A percentile compares a stretch with the other conserved stretches of the same genome.
phyloP scores from a whole-genome alignment of 2,113 vertebrate species.

The Tympanuchus pallidicinctus region DNA sequence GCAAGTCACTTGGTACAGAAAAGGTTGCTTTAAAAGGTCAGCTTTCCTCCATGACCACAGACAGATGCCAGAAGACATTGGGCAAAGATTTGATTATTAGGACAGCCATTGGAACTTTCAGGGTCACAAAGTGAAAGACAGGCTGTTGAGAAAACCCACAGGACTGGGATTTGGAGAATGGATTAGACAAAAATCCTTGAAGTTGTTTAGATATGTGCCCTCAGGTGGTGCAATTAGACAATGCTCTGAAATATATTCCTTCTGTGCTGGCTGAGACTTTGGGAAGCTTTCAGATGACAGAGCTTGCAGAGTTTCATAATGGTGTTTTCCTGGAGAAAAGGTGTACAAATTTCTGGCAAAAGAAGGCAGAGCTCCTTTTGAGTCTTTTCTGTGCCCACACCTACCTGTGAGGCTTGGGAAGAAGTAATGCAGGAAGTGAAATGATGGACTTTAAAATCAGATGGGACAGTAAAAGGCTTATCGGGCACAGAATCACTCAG shows the following conservation, averaged over 20 bases:
- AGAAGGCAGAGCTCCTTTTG: not conserved
- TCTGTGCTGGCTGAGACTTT: not conserved
- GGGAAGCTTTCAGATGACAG: not conserved
- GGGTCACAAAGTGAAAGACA: not conserved
- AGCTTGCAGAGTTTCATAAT: not conserved
- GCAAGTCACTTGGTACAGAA: not conserved
- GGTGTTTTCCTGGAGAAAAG: not conserved
- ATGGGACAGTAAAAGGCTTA: not conserved
- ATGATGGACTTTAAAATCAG: not conserved
- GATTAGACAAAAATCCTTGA: not conserved
- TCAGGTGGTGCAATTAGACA: not conserved
- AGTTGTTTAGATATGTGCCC: not conserved
- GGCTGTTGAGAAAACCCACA: not conserved
- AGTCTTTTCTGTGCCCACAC: not conserved
- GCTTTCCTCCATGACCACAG: not conserved
- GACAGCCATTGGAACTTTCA: not conserved
- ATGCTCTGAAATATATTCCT: not conserved
- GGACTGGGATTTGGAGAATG: conserved; percentile 8
- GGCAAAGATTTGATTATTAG: not conserved
- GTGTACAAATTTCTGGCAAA: not conserved
- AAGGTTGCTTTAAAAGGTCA: not conserved
- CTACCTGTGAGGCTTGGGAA: not conserved
- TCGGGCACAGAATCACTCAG: not conserved
- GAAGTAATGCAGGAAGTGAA: not conserved
- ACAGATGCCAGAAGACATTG: not conserved